A percentile compares a stretch with the other conserved stretches of the same genome.
Evolutionary conservation across 2,797 vertebrate species (phyloP).

Genomic region (Brachyrhaphis roseni): DNA sequence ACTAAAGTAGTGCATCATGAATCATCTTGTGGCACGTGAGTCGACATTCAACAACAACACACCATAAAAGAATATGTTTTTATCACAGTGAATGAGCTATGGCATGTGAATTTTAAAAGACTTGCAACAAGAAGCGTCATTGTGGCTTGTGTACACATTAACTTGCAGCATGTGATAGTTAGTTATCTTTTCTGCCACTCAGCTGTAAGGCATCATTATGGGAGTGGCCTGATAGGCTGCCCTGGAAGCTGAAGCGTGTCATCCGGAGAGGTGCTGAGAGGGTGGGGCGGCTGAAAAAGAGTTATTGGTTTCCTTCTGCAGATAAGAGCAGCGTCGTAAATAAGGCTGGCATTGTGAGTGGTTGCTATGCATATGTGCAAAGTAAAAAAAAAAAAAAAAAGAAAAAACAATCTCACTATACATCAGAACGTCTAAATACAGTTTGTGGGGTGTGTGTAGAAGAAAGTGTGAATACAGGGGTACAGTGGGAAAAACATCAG

Average conservation of each 20-base stretch:
- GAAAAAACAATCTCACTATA: slow-evolving; percentile 48
- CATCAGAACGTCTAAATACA: slow-evolving; percentile 28
- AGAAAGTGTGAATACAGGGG: not conserved
- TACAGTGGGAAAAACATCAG: not conserved
- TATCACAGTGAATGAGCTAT: not conserved
- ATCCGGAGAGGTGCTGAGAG: slow-evolving; percentile 13
- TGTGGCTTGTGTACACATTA: not conserved
- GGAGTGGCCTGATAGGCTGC: slow-evolving; percentile 41
- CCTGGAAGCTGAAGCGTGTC: slow-evolving; percentile 47
- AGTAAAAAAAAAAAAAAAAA: slow-evolving; percentile 19
- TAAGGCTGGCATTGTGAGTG: slow-evolving; percentile 42
- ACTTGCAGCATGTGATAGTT: not conserved
- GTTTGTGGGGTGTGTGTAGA: slow-evolving; percentile 5
- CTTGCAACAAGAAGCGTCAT: not conserved
- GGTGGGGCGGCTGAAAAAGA: slow-evolving; percentile 23
- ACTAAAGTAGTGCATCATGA: not conserved
- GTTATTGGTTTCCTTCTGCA: slow-evolving; percentile 55
- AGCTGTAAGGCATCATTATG: slow-evolving; percentile 3
- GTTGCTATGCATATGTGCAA: slow-evolving; percentile 48
- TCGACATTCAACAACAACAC: slow-evolving; percentile 7
- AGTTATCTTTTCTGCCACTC: not conserved
- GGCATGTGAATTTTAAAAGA: not conserved
- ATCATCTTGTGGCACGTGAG: too few relatives aligned
- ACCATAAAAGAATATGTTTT: not conserved
- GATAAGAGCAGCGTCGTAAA: slow-evolving; percentile 68